Conservation (phyloP, 2,888 invertebrate genomes). For the Octonoba sinensis region DNA sequence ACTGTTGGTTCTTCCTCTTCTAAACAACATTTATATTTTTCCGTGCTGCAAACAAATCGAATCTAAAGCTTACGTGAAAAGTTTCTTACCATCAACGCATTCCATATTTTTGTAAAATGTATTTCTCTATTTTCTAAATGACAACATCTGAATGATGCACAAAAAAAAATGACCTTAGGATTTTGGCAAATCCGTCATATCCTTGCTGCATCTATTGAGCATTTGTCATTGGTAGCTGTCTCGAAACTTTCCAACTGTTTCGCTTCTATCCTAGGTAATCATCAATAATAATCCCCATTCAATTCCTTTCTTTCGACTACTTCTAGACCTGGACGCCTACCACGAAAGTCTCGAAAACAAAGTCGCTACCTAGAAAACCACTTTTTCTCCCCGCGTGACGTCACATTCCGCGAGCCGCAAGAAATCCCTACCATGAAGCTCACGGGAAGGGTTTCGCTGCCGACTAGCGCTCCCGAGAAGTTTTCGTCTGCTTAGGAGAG, state of each 20-base stretch:
- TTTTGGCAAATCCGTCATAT: constrained; percentile 22
- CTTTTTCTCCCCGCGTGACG: too few species aligned
- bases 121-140: constrained; percentile 14
- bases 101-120: constrained; percentile 1
- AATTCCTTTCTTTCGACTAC: constrained; percentile 5
- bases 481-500: too few species aligned
- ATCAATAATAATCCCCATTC: constrained; percentile 26
- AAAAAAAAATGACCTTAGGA: constrained; percentile 22
- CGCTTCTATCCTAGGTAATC: constrained; percentile 4
- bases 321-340: constrained; percentile 10
- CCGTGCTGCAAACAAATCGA: background rate
- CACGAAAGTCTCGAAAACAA: too few species aligned
- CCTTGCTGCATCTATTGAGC: constrained; percentile 9
- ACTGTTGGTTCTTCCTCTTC: background rate
- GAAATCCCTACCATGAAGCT: too few species aligned
- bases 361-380: too few species aligned
- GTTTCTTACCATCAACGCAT: constrained; percentile 1
- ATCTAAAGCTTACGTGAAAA: background rate
- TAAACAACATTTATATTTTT: background rate
- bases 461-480: too few species aligned
- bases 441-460: too few species aligned
- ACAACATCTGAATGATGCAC: constrained; percentile 29
- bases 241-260: constrained; percentile 21
- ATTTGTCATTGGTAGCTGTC: constrained; percentile 23
- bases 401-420: too few species aligned